A percentile compares a stretch with the other conserved stretches of the same genome.
These are phyloP conservation scores for Nibea albiflora DNA, from an alignment of 2,113 vertebrate genomes.

Conservation along the genomic window DNA sequence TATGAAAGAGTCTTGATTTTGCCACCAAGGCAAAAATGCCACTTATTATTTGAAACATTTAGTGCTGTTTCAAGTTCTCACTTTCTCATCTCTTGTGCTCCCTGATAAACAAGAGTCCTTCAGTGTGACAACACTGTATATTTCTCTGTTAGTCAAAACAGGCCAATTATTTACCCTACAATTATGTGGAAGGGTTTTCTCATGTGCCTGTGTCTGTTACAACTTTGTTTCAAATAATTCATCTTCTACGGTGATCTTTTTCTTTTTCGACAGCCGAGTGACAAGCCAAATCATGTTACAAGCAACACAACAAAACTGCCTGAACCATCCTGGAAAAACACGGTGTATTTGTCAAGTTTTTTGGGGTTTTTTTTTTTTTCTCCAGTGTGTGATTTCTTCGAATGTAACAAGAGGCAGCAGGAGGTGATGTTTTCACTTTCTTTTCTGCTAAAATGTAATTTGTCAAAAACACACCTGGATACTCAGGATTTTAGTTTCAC, in stretches of 20 bases:
- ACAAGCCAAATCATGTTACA: neutral
- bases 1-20: neutral
- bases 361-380: too few relatives aligned
- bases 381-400: neutral
- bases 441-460: neutral
- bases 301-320: neutral
- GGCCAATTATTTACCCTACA: neutral
- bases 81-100: neutral
- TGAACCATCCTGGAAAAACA: neutral
- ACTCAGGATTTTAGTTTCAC: neutral
- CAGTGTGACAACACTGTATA: neutral
- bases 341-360: neutral
- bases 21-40: neutral
- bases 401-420: neutral
- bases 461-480: neutral
- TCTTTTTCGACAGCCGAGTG: neutral
- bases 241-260: neutral
- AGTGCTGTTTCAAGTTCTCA: conserved; percentile 2
- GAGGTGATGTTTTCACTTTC: neutral
- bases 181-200: neutral
- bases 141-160: neutral
- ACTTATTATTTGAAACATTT: neutral
- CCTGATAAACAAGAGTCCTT: neutral
- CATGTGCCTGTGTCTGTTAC: neutral
- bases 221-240: neutral